phyloP scores from a whole-genome alignment of 2,797 vertebrate genomes.

The Peromyscus aztecus region DNA sequence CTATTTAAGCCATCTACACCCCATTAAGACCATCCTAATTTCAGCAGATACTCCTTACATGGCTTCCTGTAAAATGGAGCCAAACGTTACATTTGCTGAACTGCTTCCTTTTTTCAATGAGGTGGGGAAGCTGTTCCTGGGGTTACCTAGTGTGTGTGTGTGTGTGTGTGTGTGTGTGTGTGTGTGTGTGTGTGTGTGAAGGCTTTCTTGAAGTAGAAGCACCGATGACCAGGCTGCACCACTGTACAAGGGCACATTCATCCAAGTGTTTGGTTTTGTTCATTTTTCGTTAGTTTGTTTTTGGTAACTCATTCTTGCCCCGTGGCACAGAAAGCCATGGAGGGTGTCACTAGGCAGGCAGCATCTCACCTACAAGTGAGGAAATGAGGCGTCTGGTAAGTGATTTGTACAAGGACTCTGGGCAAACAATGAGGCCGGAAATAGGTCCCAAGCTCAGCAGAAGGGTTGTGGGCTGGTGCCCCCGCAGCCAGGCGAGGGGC shows the following conservation, averaged over 20 bases:
- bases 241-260: not conserved
- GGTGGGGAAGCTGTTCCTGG: not conserved
- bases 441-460: not conserved
- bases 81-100: not conserved
- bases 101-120: not conserved
- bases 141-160: not conserved
- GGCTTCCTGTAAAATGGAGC: not conserved
- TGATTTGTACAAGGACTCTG: conserved; percentile 48
- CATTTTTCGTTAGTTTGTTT: not conserved
- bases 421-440: not conserved
- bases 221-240: not conserved
- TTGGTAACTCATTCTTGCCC: not conserved
- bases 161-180: not conserved
- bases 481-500: not conserved
- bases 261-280: not conserved
- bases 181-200: not conserved
- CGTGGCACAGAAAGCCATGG: not conserved
- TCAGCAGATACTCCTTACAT: not conserved
- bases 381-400: not conserved
- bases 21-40: too few species aligned
- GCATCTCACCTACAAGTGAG: not conserved
- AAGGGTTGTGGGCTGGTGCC: not conserved
- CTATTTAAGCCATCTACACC: not conserved
- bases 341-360: not conserved
- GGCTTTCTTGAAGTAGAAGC: not conserved